Percentiles rank a stretch among this genome's conserved stretches.
Conservation (phyloP, 2,888 invertebrate species). For the Sinopyrophorus schimmeli region DNA sequence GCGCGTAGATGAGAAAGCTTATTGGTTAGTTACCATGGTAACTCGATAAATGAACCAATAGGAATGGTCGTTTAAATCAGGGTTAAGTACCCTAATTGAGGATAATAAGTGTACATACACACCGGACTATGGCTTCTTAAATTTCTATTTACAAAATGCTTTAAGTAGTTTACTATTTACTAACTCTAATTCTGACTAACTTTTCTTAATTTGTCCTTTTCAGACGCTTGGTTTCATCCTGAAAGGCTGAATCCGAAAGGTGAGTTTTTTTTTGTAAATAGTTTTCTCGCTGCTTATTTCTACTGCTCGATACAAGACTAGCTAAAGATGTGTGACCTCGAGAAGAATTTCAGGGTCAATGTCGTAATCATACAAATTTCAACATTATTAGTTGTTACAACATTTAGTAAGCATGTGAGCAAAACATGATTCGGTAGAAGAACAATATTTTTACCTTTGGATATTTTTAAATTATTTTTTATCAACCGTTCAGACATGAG, state of each 20-base stretch:
- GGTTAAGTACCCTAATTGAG: too few relatives aligned
- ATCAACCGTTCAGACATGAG: too few relatives aligned
- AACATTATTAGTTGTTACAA: background rate
- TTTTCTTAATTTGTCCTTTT: constrained; percentile 61
- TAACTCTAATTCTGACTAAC: constrained; percentile 33
- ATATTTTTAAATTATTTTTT: too few relatives aligned
- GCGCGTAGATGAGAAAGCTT: too few relatives aligned
- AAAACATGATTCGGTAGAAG: background rate
- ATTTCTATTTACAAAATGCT: too few relatives aligned
- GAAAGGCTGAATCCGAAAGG: constrained; percentile 90
- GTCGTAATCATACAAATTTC: background rate
- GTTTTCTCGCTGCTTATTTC: background rate
- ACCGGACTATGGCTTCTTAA: too few relatives aligned
- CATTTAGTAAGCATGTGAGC: background rate
- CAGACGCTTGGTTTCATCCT: constrained; percentile 94
- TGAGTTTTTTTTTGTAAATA: constrained; percentile 59
- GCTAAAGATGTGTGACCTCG: background rate
- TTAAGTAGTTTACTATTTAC: too few relatives aligned
- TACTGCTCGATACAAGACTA: background rate
- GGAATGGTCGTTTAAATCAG: too few relatives aligned
- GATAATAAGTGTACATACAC: too few relatives aligned
- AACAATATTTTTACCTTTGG: too few relatives aligned
- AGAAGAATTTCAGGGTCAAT: constrained; percentile 7
- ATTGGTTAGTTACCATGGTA: too few relatives aligned
- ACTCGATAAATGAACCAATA: too few relatives aligned